Evolutionary conservation across 2,113 vertebrate genomes (phyloP).

Genomic region (Columba livia): DNA sequence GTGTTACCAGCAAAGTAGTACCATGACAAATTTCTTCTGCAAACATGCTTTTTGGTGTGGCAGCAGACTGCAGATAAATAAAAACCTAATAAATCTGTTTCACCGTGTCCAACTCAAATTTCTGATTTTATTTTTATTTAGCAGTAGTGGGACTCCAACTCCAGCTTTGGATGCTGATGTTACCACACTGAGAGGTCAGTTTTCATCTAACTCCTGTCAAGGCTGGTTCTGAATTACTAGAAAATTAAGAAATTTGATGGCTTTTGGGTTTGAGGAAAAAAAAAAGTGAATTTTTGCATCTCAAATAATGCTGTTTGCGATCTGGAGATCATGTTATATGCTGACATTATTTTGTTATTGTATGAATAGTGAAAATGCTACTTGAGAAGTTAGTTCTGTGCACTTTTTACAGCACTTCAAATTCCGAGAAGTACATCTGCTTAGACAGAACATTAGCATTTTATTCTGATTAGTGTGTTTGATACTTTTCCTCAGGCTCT

Average conservation of each 20-base stretch:
- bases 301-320: background rate
- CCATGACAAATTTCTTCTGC: background rate
- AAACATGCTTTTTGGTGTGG: background rate
- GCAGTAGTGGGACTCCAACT: conserved; percentile 60
- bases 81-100: background rate
- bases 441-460: background rate
- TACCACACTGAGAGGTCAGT: conserved; percentile 74
- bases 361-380: background rate
- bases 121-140: conserved; percentile 46
- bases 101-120: background rate
- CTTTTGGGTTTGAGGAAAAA: background rate
- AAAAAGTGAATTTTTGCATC: background rate
- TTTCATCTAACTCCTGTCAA: background rate
- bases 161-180: conserved; percentile 40
- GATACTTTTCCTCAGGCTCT: background rate
- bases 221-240: background rate
- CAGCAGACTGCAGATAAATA: background rate
- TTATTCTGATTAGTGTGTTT: background rate
- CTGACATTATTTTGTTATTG: background rate
- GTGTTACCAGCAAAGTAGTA: background rate
- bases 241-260: background rate
- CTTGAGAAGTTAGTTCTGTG: background rate
- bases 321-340: background rate
- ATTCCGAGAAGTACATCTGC: background rate
- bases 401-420: background rate